Percentiles rank a stretch among this genome's conserved stretches.
Evolutionary conservation across 2,113 vertebrate genomes (phyloP).

Genomic region (Myotis davidii): DNA sequence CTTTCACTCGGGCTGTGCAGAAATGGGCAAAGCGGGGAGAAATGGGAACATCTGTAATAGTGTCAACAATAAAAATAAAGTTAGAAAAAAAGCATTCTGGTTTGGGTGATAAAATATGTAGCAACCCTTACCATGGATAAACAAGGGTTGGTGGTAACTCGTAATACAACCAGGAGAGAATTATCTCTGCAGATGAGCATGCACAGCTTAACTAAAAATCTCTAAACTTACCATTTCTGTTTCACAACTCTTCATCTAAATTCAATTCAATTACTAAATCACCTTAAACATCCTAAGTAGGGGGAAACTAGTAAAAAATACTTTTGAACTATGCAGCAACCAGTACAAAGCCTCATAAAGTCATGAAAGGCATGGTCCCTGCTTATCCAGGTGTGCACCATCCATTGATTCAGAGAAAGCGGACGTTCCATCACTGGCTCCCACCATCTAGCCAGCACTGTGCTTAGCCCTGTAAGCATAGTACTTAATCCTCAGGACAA

Average conservation of each 20-base stretch:
- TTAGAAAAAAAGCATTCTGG: background rate
- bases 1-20: background rate
- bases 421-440: too few species aligned
- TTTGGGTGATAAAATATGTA: background rate
- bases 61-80: background rate
- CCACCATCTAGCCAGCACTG: too few species aligned
- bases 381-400: background rate
- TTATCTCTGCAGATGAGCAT: background rate
- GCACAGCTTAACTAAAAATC: background rate
- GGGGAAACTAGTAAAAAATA: background rate
- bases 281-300: background rate
- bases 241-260: background rate
- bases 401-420: background rate
- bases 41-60: background rate
- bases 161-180: background rate
- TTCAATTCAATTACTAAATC: background rate
- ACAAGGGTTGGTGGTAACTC: background rate
- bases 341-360: background rate
- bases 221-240: background rate
- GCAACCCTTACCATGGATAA: background rate
- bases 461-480: background rate
- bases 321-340: background rate
- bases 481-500: background rate
- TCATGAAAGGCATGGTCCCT: rapidly evolving
- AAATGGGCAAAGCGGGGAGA: too few species aligned